A percentile compares a stretch with the other conserved stretches of the same genome.
Evolutionary conservation across 2,113 vertebrate species (phyloP).

Genomic region (Mirza zaza): DNA sequence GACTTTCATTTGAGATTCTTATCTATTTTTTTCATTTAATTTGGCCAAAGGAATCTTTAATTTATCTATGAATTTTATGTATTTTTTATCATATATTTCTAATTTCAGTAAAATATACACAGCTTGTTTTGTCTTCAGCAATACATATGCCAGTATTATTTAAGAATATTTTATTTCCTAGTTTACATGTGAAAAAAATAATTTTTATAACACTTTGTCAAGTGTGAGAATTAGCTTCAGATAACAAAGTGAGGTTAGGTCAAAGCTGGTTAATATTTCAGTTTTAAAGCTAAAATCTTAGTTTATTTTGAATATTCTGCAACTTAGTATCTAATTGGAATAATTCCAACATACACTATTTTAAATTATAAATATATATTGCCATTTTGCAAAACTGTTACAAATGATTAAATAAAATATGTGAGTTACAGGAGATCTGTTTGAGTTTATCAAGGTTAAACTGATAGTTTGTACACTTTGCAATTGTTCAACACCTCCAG

Average conservation of each 20-base stretch:
- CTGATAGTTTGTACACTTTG: background rate
- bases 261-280: background rate
- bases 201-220: background rate
- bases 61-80: background rate
- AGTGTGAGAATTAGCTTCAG: background rate
- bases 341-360: background rate
- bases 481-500: background rate
- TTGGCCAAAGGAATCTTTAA: background rate
- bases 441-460: constrained; percentile 11
- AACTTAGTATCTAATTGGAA: background rate
- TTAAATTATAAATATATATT: background rate
- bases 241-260: background rate
- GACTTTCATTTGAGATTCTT: background rate
- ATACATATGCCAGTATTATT: background rate
- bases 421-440: background rate
- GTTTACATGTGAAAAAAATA: background rate
- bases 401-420: background rate
- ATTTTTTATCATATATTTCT: background rate
- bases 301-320: background rate
- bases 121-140: background rate
- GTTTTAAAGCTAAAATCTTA: background rate
- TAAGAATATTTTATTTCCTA: background rate
- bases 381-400: background rate
- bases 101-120: background rate
- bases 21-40: background rate